These are phyloP conservation scores for Dryobotodes eremita DNA, from an alignment of 2,888 invertebrate genomes.

Conservation along the genomic window DNA sequence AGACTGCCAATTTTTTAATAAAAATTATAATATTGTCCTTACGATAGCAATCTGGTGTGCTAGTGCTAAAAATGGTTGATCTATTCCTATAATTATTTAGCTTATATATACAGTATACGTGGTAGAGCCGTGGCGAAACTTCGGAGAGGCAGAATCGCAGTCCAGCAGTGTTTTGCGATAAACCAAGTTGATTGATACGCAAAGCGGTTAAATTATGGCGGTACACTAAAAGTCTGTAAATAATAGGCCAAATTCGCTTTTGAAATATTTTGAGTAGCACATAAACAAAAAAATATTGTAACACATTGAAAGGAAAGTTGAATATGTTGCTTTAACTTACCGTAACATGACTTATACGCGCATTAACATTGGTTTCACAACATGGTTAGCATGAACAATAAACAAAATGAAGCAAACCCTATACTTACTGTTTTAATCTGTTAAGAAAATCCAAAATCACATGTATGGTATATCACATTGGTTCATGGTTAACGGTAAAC, in stretches of 20 bases:
- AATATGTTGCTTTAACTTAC: constrained; percentile 19
- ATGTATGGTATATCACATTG: constrained; percentile 43
- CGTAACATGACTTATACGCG: constrained; percentile 14
- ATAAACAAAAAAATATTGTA: constrained; percentile 8
- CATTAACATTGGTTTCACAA: constrained; percentile 14
- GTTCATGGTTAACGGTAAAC: constrained; percentile 64
- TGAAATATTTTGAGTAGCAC: not conserved
- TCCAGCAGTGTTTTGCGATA: too few species aligned
- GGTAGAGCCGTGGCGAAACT: not conserved
- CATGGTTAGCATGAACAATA: not conserved
- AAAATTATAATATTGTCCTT: not conserved
- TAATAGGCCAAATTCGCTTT: constrained; percentile 14
- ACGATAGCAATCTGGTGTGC: not conserved
- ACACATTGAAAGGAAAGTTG: constrained; percentile 11
- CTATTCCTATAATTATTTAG: not conserved
- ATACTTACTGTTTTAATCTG: constrained; percentile 58
- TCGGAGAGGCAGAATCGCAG: not conserved
- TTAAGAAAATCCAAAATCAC: constrained; percentile 56
- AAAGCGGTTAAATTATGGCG: constrained; percentile 5
- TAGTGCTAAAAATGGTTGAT: not conserved
- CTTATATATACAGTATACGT: not conserved
- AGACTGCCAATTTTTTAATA: not conserved
- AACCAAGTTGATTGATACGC: constrained; percentile 11
- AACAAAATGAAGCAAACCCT: not conserved
- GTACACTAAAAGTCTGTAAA: not conserved